Evolutionary conservation across 2,113 vertebrate species (phyloP).

Genomic region (Speoplatyrhinus poulsoni): DNA sequence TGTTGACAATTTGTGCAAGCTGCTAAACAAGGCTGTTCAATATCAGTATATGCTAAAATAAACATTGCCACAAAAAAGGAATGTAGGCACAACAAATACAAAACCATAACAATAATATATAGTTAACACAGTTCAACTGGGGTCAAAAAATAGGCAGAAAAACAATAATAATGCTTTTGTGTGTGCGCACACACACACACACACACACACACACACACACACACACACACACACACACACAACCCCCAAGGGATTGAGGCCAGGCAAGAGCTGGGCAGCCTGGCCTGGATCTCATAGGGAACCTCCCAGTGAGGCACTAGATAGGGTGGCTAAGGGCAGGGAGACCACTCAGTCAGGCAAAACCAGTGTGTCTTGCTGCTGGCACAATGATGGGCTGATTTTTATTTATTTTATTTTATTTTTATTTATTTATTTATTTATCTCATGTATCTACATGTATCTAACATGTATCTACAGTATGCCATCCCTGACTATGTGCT

Average conservation of each 20-base stretch:
- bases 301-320: too few relatives aligned
- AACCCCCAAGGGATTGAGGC: neutral
- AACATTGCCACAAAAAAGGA: neutral
- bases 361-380: too few relatives aligned
- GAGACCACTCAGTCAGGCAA: neutral
- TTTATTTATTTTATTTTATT: neutral
- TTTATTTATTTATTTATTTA: slow-evolving; percentile 3
- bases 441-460: slow-evolving; percentile 36
- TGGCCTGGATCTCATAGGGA: neutral
- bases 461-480: slow-evolving; percentile 65
- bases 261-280: neutral
- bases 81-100: too few relatives aligned
- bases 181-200: neutral
- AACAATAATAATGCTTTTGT: too few relatives aligned
- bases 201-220: neutral
- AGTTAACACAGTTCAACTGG: too few relatives aligned
- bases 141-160: neutral
- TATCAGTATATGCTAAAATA: neutral
- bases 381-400: neutral
- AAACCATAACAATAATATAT: too few relatives aligned
- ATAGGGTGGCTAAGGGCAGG: too few relatives aligned
- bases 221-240: neutral
- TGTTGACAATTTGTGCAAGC: too few relatives aligned
- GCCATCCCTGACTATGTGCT: slow-evolving; percentile 43
- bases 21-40: too few relatives aligned